Conservation (phyloP, 2,888 invertebrate genomes). For the Caenorhabditis angaria region DNA sequence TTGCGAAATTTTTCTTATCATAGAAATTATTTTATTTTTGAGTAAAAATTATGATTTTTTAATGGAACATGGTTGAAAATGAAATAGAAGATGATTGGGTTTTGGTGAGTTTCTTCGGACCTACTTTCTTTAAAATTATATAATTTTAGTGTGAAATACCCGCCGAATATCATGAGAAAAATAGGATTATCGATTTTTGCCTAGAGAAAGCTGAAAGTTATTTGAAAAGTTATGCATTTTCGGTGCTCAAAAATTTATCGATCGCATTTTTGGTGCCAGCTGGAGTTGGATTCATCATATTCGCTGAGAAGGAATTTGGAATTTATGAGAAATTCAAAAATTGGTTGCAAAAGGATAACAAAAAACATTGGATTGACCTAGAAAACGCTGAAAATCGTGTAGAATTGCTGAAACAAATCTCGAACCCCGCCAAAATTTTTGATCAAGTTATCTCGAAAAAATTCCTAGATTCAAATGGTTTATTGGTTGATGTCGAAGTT, state of each 20-base stretch:
- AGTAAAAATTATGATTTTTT: no score
- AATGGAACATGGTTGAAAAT: no score
- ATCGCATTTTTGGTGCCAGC: neutral
- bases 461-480: neutral
- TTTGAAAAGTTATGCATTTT: neutral
- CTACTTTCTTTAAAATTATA: no score
- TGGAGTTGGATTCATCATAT: neutral
- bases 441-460: neutral
- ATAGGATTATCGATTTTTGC: no score
- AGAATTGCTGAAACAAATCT: neutral
- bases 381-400: no score
- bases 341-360: neutral
- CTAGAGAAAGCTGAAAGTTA: neutral
- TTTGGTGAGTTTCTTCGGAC: no score
- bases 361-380: neutral
- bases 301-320: neutral
- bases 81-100: no score
- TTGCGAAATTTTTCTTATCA: no score
- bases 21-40: no score
- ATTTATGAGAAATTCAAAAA: neutral
- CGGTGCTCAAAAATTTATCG: neutral
- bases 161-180: no score
- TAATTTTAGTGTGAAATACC: no score
- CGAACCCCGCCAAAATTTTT: neutral
- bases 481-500: neutral